A percentile compares a stretch with the other conserved stretches of the same genome.
Conservation (phyloP, 2,797 vertebrate genomes). For the Darevskia mixta region DNA sequence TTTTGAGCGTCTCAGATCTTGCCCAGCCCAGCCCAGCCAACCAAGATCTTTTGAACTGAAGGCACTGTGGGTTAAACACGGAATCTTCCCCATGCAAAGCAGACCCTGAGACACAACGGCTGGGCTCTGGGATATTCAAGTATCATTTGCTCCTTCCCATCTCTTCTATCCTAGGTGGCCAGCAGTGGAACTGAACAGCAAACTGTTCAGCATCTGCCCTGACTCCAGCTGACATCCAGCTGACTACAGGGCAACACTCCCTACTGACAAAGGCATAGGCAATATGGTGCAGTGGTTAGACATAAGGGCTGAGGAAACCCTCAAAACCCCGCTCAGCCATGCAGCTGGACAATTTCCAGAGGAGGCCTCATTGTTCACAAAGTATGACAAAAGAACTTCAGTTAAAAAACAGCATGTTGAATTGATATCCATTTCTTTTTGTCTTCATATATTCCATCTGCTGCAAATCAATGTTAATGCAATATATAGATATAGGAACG, state of each 20-base stretch:
- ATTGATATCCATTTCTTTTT: background rate
- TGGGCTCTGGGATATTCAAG: too few species aligned
- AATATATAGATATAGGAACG: background rate
- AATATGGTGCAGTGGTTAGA: too few species aligned
- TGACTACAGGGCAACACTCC: too few species aligned
- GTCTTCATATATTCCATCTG: background rate
- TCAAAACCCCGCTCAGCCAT: too few species aligned
- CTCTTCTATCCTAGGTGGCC: background rate
- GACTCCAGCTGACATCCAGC: too few species aligned
- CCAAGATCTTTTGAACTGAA: background rate
- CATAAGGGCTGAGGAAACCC: too few species aligned
- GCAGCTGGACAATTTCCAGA: too few species aligned
- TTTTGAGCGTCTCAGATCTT: background rate
- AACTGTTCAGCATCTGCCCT: too few species aligned
- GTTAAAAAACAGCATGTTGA: background rate
- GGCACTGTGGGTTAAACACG: background rate
- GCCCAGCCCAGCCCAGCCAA: background rate
- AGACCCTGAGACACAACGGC: background rate
- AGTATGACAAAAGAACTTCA: too few species aligned
- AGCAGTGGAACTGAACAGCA: background rate
- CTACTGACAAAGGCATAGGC: too few species aligned
- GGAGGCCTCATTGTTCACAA: too few species aligned
- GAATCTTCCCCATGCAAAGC: background rate
- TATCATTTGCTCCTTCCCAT: background rate
- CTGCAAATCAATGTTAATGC: background rate